Evolutionary conservation across 2,888 invertebrate genomes (phyloP).

Genomic region (Ectemnius continuus): DNA sequence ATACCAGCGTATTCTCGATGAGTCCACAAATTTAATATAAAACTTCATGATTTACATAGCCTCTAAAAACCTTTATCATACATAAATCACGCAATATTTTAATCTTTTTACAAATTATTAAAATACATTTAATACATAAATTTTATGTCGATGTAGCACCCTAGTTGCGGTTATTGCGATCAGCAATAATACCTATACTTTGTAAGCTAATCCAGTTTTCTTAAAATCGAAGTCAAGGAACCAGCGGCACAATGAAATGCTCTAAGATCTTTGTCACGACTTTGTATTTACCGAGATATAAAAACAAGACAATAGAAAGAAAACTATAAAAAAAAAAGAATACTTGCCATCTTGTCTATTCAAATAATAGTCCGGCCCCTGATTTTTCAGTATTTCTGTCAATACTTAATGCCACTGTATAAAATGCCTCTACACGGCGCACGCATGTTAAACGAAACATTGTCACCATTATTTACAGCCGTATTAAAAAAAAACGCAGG

Average conservation of each 20-base stretch:
- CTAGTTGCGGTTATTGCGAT: conserved; percentile 32
- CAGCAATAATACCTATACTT: conserved; percentile 27
- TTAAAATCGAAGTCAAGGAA: conserved; percentile 9
- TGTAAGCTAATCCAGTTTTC: conserved; percentile 17
- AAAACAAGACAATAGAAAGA: not conserved
- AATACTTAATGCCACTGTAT: conserved; percentile 27
- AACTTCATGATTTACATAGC: conserved; percentile 50
- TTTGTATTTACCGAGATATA: not conserved
- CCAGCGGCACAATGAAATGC: not conserved
- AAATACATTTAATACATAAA: conserved; percentile 32
- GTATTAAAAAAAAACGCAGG: conserved; percentile 45
- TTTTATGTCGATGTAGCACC: conserved; percentile 45
- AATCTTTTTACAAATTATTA: conserved; percentile 34
- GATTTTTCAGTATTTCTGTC: not conserved
- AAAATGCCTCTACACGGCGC: conserved; percentile 19
- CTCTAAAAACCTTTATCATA: conserved; percentile 25
- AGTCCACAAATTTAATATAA: conserved; percentile 44
- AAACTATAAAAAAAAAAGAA: not conserved
- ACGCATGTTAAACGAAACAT: conserved; percentile 39
- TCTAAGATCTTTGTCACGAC: not conserved
- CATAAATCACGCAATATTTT: conserved; percentile 25
- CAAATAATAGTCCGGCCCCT: too few relatives aligned
- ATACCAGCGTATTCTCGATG: conserved; percentile 30
- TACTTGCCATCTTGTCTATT: not conserved
- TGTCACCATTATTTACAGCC: conserved; percentile 41